Evolutionary conservation across 1,140 invertebrate genomes (phyloP), one percentile per base, ranked within the genome.

Genomic region (Philaenus spumarius): DNA sequence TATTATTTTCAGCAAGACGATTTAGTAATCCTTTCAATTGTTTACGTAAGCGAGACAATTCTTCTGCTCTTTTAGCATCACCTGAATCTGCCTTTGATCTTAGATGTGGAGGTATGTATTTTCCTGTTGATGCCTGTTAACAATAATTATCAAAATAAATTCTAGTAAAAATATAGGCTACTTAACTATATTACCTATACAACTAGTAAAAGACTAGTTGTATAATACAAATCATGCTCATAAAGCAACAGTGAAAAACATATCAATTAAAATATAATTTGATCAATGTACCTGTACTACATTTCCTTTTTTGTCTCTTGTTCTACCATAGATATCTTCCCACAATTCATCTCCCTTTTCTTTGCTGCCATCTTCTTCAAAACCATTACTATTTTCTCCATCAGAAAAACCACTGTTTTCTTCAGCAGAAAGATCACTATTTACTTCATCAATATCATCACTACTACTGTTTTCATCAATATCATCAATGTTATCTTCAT

Each of bases 311-410:
- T 84, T 82, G 69, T 90, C 86, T 66, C 88, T 78, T 62, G 87
- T 79, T 61, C 93, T 77, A 2, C 94, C 94, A 78, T 97, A 97
- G 70, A 97, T 97, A 76, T 97, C 94, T 79, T 97, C 93, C 81
- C 87, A 92, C 23, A 74, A 24, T 24, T 73, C 63, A 2, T 66
- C 61, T 42, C 72, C 64, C 35, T 66, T 56, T 57, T 66, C 61
- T 55, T 37, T 63, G 26, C 56, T 50, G 48, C 55, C 60, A 47
- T 62, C 51, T 39, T 68, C 61, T 22, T 63, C 40, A 53, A 56
- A 45, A 3, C 51, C 50, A 11, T 70, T 66, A 46, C 54, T 55
- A 20, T 65, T 61, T 23, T 59, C 58, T 51, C 65, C 61, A 47
- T 72, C 72, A 68, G 71, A 72, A n/a, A n/a, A n/a, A 59, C 66